Percentiles rank a stretch among this genome's conserved stretches.
These are phyloP conservation scores for Apoderus coryli DNA, from an alignment of 2,888 invertebrate genomes.

Conservation along the genomic window DNA sequence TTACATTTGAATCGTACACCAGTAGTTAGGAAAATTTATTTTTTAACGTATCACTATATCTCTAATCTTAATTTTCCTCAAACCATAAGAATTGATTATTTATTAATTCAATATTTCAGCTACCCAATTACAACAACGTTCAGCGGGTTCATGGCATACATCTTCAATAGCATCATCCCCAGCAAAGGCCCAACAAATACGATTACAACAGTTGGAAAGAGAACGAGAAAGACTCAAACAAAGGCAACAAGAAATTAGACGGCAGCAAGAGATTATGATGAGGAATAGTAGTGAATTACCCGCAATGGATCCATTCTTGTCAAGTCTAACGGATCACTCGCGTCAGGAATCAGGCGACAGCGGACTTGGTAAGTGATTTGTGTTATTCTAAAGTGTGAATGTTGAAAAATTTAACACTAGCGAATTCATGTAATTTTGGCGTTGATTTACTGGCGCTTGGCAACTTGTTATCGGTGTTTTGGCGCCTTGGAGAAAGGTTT, in stretches of 20 bases:
- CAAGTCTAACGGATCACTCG: constrained; percentile 74
- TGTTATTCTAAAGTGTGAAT: too few species aligned
- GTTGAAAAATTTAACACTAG: too few species aligned
- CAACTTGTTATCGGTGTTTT: too few species aligned
- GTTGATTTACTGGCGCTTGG: too few species aligned
- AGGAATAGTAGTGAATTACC: constrained; percentile 48
- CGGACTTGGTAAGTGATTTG: constrained; percentile 63
- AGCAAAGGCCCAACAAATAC: constrained; percentile 56
- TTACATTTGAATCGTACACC: too few species aligned
- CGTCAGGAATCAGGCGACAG: constrained; percentile 91
- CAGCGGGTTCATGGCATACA: constrained; percentile 27
- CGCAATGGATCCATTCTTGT: constrained; percentile 65
- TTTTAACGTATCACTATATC: too few species aligned
- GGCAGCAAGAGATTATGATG: constrained; percentile 69
- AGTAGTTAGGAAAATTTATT: too few species aligned
- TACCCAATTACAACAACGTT: constrained; percentile 37
- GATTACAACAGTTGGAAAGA: constrained; percentile 70
- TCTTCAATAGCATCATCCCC: constrained; percentile 42
- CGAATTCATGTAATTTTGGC: too few species aligned
- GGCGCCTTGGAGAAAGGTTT: too few species aligned
- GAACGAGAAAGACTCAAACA: constrained; percentile 81
- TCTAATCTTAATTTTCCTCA: too few species aligned
- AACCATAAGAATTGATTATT: background rate
- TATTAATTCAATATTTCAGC: constrained; percentile 30
- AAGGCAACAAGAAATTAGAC: constrained; percentile 77